Conservation (phyloP, 2,797 vertebrate genomes). For the Borostomias antarcticus region DNA sequence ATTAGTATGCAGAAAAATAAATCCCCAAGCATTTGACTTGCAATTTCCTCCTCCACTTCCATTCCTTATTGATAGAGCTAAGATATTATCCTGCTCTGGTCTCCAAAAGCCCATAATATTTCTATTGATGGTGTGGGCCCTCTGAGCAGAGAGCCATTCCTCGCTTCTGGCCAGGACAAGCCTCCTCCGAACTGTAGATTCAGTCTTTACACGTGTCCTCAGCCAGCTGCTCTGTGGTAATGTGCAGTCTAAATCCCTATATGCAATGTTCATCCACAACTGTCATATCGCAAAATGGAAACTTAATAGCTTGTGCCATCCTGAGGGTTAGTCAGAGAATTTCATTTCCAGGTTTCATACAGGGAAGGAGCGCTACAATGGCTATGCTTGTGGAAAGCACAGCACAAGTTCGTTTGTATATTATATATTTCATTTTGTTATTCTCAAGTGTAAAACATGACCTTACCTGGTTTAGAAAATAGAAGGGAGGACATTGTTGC, state of each 20-base stretch:
- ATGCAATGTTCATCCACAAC: conserved; percentile 38
- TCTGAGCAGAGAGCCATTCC: background rate
- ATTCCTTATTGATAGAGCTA: background rate
- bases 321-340: conserved; percentile 22
- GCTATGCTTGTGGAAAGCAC: too few species aligned
- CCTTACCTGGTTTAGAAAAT: background rate
- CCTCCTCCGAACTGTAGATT: conserved; percentile 8
- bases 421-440: too few species aligned
- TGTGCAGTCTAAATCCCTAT: conserved; percentile 38
- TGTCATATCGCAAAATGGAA: conserved; percentile 56
- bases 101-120: too few species aligned
- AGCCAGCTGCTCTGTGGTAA: conserved; percentile 33
- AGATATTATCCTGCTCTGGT: too few species aligned
- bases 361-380: background rate
- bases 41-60: background rate
- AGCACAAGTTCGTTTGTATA: too few species aligned
- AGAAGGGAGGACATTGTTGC: background rate
- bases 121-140: background rate
- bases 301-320: conserved; percentile 49
- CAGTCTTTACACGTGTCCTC: conserved; percentile 15
- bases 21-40: background rate
- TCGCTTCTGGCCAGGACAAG: background rate
- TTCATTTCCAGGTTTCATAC: conserved; percentile 19
- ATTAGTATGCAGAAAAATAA: background rate
- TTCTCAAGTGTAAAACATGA: background rate